Base-by-base conservation (phyloP, 2,113 vertebrate genomes). In the Spilogale gracilis region DNA sequence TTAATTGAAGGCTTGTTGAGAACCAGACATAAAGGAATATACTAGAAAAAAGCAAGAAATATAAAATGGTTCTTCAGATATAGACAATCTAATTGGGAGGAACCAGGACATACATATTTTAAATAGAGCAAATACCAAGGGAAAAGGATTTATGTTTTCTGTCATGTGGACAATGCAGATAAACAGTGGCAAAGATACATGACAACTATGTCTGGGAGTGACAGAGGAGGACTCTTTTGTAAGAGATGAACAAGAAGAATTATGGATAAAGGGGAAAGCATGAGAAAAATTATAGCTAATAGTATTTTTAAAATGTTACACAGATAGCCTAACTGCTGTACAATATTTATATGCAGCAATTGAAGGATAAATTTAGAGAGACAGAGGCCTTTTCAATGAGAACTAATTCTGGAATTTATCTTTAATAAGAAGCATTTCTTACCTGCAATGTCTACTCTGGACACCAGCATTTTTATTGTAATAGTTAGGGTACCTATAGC, bases 391-490 rank as follows among this genome's bases (percentile, higher is more conserved):
- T 52, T 71, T 6, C 18, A 54, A 69, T 54, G 43, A 63, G 48
- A 80, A 69, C 54, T 95, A 54, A 82, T 74, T 89, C 56, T 74
- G 67, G 69, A 78, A 43, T 84, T 95, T 67, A 54, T 86, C 38
- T 45, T 88, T 5, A 69, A 3, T 65, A 91, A 86, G 71, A 81
- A 38, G 25, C 11, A 56, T 86, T 65, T 20, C 20, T 80, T 43
- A 16, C 12, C 43, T 81, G 11, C 20, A 52, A 7, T 90, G 32
- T 16, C 63, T 93, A 23, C 17, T 94, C n/a, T 43, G n/a, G 48
- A n/a, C n/a, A 61, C 7, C 3, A 32, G 43, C 45, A 76, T 60
- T 89, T 84, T 93, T 89, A 45, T 61, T 84, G 58, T 58, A 67
- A 0, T 91, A 27, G 60, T 20, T 90, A 32, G 9, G 38, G 16